phyloP scores from a whole-genome alignment of 2,797 vertebrate species.

The Alfaro cultratus region DNA sequence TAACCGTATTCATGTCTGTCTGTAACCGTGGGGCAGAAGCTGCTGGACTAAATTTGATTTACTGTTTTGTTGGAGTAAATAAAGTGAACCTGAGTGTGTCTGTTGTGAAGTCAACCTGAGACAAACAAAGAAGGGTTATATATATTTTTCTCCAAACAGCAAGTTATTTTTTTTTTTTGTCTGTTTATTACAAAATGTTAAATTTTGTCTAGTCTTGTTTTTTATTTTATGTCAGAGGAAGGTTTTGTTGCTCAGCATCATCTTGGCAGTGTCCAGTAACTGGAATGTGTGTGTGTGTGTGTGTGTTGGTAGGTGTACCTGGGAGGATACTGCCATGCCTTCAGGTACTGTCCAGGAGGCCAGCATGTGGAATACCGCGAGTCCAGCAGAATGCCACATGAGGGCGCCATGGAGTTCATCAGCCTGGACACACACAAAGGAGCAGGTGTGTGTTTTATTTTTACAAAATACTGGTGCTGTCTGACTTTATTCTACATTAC shows the following conservation, averaged over 20 bases:
- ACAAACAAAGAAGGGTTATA: too few species aligned
- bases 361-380: conserved; percentile 85
- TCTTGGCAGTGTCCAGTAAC: not conserved
- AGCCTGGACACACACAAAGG: conserved; percentile 92
- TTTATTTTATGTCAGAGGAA: not conserved
- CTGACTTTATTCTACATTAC: not conserved
- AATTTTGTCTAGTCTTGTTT: not conserved
- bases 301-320: conserved; percentile 82
- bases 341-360: conserved; percentile 89
- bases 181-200: not conserved
- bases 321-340: conserved; percentile 87
- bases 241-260: not conserved
- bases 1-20: too few species aligned
- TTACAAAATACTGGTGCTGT: not conserved
- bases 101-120: too few species aligned
- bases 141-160: not conserved
- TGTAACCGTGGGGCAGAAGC: too few species aligned
- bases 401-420: conserved; percentile 89
- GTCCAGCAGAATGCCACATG: conserved; percentile 86
- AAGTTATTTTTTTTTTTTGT: not conserved
- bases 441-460: conserved; percentile 79
- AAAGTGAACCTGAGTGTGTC: too few species aligned
- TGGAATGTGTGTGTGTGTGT: not conserved
- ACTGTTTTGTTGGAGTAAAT: too few species aligned
- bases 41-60: too few species aligned